These are phyloP conservation scores for Tuberolachnus salignus DNA, from an alignment of 2,888 invertebrate genomes.

Conservation along the genomic window DNA sequence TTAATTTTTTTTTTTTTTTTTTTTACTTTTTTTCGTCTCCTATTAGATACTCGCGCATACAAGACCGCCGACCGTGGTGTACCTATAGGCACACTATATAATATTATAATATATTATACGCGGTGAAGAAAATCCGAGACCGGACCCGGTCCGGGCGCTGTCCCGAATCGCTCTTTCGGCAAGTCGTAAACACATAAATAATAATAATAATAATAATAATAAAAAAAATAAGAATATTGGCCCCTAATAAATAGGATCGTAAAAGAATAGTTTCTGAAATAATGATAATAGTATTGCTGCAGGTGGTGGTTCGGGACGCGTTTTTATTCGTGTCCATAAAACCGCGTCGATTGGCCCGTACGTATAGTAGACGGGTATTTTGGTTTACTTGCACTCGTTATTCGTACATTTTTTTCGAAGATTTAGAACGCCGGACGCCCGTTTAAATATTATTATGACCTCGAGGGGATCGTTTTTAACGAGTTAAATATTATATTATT, in stretches of 20 bases:
- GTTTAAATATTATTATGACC: too few relatives aligned
- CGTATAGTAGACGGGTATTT: too few relatives aligned
- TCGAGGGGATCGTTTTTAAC: too few relatives aligned
- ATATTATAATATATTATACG: too few relatives aligned
- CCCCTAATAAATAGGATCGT: conserved; percentile 22
- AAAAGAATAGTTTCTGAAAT: conserved; percentile 2
- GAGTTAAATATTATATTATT: too few relatives aligned
- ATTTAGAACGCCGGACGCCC: background rate
- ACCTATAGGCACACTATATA: too few relatives aligned
- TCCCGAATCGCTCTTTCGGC: background rate
- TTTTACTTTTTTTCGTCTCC: too few relatives aligned
- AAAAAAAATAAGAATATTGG: conserved; percentile 10
- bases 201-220: background rate
- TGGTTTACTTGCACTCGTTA: too few relatives aligned
- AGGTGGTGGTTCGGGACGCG: conserved; percentile 9
- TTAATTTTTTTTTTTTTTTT: too few relatives aligned
- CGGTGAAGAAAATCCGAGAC: too few relatives aligned
- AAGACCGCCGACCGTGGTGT: background rate
- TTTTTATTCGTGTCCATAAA: conserved; percentile 31
- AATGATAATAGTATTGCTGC: conserved; percentile 8
- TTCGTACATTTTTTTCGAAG: background rate
- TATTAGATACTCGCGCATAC: too few relatives aligned
- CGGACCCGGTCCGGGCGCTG: too few relatives aligned
- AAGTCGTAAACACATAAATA: conserved; percentile 31
- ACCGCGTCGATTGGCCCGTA: background rate